Base-by-base conservation (phyloP, 2,888 invertebrate genomes). In the Cataglyphis livida region DNA sequence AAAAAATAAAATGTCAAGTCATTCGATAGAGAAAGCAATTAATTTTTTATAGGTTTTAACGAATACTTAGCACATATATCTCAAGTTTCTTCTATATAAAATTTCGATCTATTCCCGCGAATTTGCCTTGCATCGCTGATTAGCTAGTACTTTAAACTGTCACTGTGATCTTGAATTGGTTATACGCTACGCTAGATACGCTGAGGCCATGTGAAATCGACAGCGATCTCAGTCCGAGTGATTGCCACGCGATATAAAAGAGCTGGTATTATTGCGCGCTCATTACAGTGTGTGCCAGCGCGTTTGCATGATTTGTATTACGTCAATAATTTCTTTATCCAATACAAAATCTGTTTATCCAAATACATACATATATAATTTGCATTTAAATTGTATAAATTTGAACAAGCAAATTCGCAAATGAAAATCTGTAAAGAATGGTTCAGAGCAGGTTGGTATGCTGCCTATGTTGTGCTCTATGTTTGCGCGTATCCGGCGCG, bases 231-330 rank as follows among this genome's bases (percentile, higher is more conserved):
- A 62, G 81, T 83, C 84, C 86, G 74, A 59, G 74, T 75, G 79
- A 88, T 86, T 85, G 73, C 61, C 84, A 83, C 81, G 87, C 89
- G 83, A 87, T 93, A 93, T 93, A 93, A 93, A 93, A 92, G 93
- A 90, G 89, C 84, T 82, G 83, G 82, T 81, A 84, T 76, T 86
- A 81, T 84, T 84, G 84, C 73, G 81, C 79, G 61, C 71, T 66
- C 88, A 89, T 92, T 89, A 90, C 89, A 93, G 92, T 92, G 73
- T 85, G 83, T 86, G 84, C 79, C 86, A 86, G 88, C 86, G 84
- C 88, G 89, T 83, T 89, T 89, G 71, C 64, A 61, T 51, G 82
- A 76, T 32, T 65, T 68, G 51, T 66, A 57, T 74, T 12, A 51
- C 81, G 15, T 51, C 48, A 38, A 15, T 48, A 35, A 28, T 12